Percentiles rank a stretch among this genome's conserved stretches.
phyloP scores from a whole-genome alignment of 1,140 invertebrate species.

The Microplitis mediator region DNA sequence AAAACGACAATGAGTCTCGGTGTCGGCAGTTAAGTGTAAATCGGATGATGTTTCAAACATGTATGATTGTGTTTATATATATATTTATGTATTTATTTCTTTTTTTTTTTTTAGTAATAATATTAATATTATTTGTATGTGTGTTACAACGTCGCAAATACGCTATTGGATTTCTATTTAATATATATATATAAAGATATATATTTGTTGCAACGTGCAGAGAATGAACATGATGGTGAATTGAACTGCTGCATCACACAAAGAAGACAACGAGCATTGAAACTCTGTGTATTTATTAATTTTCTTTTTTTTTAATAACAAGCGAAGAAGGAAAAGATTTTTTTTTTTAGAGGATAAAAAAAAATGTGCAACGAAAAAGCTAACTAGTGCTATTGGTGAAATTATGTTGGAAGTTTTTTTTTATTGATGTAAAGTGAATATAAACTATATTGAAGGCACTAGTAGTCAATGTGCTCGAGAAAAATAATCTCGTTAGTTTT shows the following conservation, averaged over 20 bases:
- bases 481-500: no score
- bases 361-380: not conserved
- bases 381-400: not conserved
- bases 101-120: no score
- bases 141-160: constrained; percentile 18
- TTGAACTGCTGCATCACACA: constrained; percentile 13
- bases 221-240: constrained; percentile 20
- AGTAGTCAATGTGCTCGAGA: no score
- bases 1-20: constrained; percentile 9
- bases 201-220: constrained; percentile 22
- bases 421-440: no score
- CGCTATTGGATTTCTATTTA: constrained; percentile 15
- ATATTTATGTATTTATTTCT: not conserved
- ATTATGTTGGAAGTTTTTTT: not conserved
- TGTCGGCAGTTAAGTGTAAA: constrained; percentile 18
- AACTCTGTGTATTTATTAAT: not conserved
- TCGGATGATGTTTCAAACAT: constrained; percentile 10
- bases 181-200: not conserved
- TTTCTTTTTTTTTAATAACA: constrained; percentile 3
- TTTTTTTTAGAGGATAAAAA: not conserved
- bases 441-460: no score
- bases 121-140: not conserved
- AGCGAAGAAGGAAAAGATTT: not conserved
- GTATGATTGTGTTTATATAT: not conserved
- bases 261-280: constrained; percentile 6